Conservation (phyloP, 2,113 vertebrate species). For the Mobula hypostoma region DNA sequence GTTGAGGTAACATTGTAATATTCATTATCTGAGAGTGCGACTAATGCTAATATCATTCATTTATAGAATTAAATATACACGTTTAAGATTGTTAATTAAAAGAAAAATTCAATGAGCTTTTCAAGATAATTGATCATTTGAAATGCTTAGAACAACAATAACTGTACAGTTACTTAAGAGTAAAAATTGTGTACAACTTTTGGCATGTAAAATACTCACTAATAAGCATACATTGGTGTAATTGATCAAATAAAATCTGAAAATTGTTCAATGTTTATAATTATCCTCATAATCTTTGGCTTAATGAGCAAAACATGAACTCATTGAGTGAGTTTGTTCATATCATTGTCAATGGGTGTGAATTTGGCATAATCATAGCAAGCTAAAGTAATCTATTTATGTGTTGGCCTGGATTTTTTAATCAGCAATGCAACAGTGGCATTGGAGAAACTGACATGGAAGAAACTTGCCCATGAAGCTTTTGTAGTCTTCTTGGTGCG, state of each 20-base stretch:
- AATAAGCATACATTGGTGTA: not conserved
- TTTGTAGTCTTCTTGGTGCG: too few species aligned
- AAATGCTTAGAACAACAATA: not conserved
- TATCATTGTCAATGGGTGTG: not conserved
- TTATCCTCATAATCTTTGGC: not conserved
- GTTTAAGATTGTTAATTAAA: not conserved
- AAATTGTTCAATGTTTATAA: not conserved
- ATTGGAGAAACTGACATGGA: too few species aligned
- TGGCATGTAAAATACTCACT: not conserved
- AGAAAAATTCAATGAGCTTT: not conserved
- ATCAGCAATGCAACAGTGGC: too few species aligned
- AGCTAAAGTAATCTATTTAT: not conserved
- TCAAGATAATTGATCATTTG: not conserved
- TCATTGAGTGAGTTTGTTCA: not conserved
- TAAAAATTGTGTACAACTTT: not conserved
- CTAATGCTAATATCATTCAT: not conserved
- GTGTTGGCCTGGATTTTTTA: not conserved
- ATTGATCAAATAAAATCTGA: not conserved
- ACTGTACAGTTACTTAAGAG: not conserved
- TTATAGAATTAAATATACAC: not conserved
- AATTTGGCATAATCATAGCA: not conserved
- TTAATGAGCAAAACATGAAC: not conserved
- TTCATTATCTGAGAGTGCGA: not conserved
- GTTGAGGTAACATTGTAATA: not conserved
- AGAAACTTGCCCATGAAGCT: too few species aligned